phyloP scores from a whole-genome alignment of 2,888 invertebrate species.

The Odontocerum albicorne region DNA sequence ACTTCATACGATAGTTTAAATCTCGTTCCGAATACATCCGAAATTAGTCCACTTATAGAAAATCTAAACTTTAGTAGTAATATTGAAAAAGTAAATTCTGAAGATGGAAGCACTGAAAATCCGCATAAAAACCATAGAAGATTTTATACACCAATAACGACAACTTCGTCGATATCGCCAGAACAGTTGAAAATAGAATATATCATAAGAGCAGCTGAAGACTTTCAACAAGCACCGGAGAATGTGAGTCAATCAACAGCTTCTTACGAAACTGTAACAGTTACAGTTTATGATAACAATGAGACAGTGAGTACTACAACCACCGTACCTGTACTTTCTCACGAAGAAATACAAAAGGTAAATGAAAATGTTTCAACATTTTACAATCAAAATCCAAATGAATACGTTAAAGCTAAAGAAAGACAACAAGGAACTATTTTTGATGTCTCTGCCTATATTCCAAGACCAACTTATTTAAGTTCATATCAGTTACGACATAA shows the following conservation, averaged over 20 bases:
- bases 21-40: too few species aligned
- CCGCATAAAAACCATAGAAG: conserved; percentile 33
- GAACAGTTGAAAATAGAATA: conserved; percentile 28
- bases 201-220: conserved; percentile 21
- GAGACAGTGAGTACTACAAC: too few species aligned
- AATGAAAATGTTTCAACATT: too few species aligned
- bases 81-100: neutral
- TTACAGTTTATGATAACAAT: too few species aligned
- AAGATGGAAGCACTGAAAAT: too few species aligned
- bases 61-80: too few species aligned
- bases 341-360: too few species aligned
- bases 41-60: too few species aligned
- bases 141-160: conserved; percentile 27
- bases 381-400: too few species aligned
- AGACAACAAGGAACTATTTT: conserved; percentile 18
- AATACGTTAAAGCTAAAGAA: conserved; percentile 36
- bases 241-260: conserved; percentile 44
- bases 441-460: conserved; percentile 31
- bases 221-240: neutral
- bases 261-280: too few species aligned
- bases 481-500: conserved; percentile 38
- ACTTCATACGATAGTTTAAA: too few species aligned
- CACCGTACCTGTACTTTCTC: too few species aligned
- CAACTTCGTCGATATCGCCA: conserved; percentile 24
- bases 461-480: conserved; percentile 22